These are phyloP conservation scores for Sthenelais limicola DNA, from an alignment of 2,888 invertebrate species.

Conservation along the genomic window DNA sequence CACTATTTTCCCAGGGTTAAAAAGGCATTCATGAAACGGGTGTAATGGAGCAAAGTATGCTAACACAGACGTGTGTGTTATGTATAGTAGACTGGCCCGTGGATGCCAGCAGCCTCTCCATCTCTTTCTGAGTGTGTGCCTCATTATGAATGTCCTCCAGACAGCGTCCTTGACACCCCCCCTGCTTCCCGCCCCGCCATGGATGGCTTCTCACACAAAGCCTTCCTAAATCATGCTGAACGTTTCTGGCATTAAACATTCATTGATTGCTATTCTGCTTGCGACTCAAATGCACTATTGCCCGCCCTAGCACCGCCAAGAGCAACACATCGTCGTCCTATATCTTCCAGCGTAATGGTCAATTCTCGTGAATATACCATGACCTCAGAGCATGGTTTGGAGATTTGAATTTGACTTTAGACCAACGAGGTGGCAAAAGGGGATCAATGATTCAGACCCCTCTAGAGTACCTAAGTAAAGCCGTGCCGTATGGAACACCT, in stretches of 20 bases:
- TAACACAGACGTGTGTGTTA: no score
- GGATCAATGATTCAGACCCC: no score
- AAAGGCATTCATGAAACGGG: no score
- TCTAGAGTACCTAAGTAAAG: no score
- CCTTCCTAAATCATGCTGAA: not conserved
- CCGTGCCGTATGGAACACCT: constrained; percentile 8
- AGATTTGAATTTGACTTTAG: not conserved
- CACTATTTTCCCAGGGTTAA: no score
- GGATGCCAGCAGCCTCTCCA: not conserved
- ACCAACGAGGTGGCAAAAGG: not conserved
- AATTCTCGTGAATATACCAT: no score
- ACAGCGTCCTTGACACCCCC: not conserved
- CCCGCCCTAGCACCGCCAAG: not conserved
- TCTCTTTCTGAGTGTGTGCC: not conserved
- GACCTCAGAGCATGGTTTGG: no score
- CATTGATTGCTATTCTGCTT: not conserved
- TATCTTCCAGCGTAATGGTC: no score
- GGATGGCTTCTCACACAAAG: no score
- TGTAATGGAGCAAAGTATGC: constrained; percentile 26
- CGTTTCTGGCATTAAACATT: not conserved
- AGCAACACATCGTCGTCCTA: not conserved
- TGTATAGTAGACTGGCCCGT: no score
- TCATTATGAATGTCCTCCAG: not conserved
- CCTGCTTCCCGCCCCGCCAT: not conserved
- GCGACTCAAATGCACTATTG: not conserved